These are phyloP conservation scores for Microctenopoma lineatum DNA, from an alignment of 2,797 vertebrate genomes.

Conservation along the genomic window DNA sequence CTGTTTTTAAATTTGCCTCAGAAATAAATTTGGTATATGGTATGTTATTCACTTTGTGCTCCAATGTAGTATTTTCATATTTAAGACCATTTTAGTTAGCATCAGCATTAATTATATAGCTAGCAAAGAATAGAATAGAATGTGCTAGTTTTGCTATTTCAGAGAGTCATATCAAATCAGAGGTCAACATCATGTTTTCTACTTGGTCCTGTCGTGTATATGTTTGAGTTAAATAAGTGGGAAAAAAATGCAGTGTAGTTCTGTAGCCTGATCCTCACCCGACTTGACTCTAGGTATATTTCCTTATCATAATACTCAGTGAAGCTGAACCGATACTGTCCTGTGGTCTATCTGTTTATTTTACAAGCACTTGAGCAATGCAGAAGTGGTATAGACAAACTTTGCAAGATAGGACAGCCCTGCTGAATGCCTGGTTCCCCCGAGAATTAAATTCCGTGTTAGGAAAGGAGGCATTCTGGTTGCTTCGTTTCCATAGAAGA, in stretches of 20 bases:
- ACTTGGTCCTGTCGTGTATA: neutral
- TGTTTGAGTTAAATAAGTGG: neutral
- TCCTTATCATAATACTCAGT: conserved; percentile 24
- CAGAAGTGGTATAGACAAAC: conserved; percentile 20
- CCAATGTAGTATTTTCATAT: no score
- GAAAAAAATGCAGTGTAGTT: neutral
- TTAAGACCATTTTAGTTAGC: no score
- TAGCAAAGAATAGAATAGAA: neutral
- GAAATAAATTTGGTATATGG: no score
- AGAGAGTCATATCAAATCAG: neutral
- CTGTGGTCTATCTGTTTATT: conserved; percentile 31
- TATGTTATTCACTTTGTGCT: no score
- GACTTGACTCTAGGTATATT: conserved; percentile 9
- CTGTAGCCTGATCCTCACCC: conserved; percentile 5
- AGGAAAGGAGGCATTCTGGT: neutral
- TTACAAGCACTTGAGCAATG: conserved; percentile 29
- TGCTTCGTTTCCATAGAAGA: conserved; percentile 14
- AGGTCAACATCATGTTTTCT: neutral
- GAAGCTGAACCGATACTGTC: conserved; percentile 27
- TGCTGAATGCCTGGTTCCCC: neutral
- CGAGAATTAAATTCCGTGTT: conserved; percentile 2
- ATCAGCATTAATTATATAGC: neutral
- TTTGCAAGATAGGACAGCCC: conserved; percentile 7
- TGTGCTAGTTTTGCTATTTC: neutral
- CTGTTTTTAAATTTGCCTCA: no score